Base-by-base conservation (phyloP, 2,888 invertebrate species). In the Nephrotoma flavescens region DNA sequence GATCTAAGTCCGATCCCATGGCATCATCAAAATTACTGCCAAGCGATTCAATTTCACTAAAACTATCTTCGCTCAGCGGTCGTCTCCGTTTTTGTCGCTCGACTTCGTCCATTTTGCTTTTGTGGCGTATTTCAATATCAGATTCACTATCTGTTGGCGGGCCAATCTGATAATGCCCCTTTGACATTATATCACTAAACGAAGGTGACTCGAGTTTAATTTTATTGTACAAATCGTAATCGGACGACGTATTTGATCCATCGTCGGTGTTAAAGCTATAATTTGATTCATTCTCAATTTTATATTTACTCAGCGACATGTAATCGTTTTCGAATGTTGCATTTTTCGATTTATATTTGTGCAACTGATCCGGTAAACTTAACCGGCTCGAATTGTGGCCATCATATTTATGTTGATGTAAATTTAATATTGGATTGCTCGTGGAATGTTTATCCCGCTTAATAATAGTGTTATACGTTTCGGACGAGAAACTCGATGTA, bases 11-110 rank as follows among this genome's bases (percentile, higher is more conserved):
- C n/a, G 94, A 92, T 88, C 93, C 94, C 3, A 92, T 89, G 5
- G 91, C 90, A 57, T 94, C 94, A 88, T 93, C 93, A 86, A 93
- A 93, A 88, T 92, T 92, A 87, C 93, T 93, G 88, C 92, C 92
- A 31, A 94, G 91, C 11, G 94, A 93, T 87, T 94, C 94, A 83
- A 95, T 92, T 90, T 95, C 95, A 89, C 95, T 95, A 6, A 91
- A 91, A 83, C 95, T 95, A 89, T 96, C 95, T 89, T 95, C 95
- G 31, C 96, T 96, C 4, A 96, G 93, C 0, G 96, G 96, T 88
- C 96, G 92, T 86, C 96, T 92, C 89, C 95, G 96, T 83, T 95
- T 90, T 88, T 94, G 93, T 42, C 93, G 92, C 89, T 94, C 94
- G 71, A 94, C 88, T 1, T 92, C 92, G 88, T 92, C 92, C 6